phyloP scores from a whole-genome alignment of 2,888 invertebrate genomes.

The Amphiduros pacificus region DNA sequence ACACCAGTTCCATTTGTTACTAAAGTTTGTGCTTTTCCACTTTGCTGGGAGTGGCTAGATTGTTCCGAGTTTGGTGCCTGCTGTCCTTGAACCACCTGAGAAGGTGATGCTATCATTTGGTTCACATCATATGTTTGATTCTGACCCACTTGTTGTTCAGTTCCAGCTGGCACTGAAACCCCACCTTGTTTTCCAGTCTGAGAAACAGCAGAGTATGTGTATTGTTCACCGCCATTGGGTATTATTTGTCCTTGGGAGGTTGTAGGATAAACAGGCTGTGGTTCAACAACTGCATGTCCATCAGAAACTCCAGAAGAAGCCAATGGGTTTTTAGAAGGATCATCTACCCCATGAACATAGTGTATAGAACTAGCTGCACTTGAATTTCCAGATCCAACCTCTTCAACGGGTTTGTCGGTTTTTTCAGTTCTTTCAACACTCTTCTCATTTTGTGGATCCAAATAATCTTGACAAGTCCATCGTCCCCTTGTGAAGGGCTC shows the following conservation, averaged over 20 bases:
- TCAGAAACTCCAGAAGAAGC: conserved; percentile 24
- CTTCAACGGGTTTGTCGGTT: conserved; percentile 28
- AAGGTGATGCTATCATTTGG: too few relatives aligned
- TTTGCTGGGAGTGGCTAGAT: too few relatives aligned
- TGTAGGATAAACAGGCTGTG: conserved; percentile 17
- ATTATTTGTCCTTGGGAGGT: neutral
- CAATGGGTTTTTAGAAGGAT: conserved; percentile 53
- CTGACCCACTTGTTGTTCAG: too few relatives aligned
- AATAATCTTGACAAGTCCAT: conserved; percentile 93
- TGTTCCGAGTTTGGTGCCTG: too few relatives aligned
- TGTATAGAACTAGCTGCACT: conserved; percentile 56
- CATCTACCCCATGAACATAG: conserved; percentile 53
- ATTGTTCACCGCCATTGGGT: too few relatives aligned
- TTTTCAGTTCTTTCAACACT: conserved; percentile 29
- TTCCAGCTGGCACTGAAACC: too few relatives aligned
- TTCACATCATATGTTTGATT: too few relatives aligned
- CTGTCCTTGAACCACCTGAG: too few relatives aligned
- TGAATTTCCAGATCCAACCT: conserved; percentile 48
- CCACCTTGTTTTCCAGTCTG: too few relatives aligned
- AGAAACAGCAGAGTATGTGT: too few relatives aligned
- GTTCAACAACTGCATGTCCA: conserved; percentile 25
- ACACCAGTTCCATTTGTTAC: too few relatives aligned
- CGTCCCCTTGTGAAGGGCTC: conserved; percentile 89
- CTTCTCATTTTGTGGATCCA: conserved; percentile 74
- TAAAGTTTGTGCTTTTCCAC: too few relatives aligned